Percentiles rank a stretch among this genome's conserved stretches.
These are phyloP conservation scores for Linurgus olivaceus DNA, from an alignment of 2,797 vertebrate species.

Conservation along the genomic window DNA sequence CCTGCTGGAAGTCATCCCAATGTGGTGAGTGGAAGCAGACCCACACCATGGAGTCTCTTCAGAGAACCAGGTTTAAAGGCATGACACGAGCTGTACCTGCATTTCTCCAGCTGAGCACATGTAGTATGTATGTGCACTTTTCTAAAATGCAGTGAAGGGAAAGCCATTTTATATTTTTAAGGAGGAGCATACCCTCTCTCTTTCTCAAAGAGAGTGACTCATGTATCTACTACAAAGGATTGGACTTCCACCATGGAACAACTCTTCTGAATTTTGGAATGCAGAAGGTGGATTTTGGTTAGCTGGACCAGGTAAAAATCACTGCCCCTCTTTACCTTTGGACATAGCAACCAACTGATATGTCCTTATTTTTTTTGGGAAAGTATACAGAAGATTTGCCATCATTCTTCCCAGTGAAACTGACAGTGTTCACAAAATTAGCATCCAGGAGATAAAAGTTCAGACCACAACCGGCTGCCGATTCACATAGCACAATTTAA, in stretches of 20 bases:
- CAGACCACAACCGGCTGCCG: conserved; percentile 20
- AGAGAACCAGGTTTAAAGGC: background rate
- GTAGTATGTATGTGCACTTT: background rate
- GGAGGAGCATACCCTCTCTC: background rate
- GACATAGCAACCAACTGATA: background rate
- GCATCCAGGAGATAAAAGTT: conserved; percentile 46
- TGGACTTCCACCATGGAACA: background rate
- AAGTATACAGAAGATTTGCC: background rate
- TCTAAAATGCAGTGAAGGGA: background rate
- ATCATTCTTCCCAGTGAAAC: conserved; percentile 1
- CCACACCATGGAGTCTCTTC: background rate
- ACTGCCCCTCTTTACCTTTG: background rate
- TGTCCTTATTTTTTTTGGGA: background rate
- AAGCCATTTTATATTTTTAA: background rate
- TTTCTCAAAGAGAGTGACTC: background rate
- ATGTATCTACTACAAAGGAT: background rate
- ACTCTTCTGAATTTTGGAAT: background rate
- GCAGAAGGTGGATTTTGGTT: background rate
- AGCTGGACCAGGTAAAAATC: background rate
- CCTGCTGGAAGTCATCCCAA: background rate
- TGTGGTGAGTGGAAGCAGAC: background rate
- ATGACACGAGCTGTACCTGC: background rate
- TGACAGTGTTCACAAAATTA: conserved; percentile 34
- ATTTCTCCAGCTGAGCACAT: background rate
- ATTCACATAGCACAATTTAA: conserved; percentile 13